Percentiles rank a stretch among this genome's conserved stretches.
These are phyloP conservation scores for Mormyrops boulengeri DNA, from an alignment of 2,797 vertebrate genomes.

Conservation along the genomic window DNA sequence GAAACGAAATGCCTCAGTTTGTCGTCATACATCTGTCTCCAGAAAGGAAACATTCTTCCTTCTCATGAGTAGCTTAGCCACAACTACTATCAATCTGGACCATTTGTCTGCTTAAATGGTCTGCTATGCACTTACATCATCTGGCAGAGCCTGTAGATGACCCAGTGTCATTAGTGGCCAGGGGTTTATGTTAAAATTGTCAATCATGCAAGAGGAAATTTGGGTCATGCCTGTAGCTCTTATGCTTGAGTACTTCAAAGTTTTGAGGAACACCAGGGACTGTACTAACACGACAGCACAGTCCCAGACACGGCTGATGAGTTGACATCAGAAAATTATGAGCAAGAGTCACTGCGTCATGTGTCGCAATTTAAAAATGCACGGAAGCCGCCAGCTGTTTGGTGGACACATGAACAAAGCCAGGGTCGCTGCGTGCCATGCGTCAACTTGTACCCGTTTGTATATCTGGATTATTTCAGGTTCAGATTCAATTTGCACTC, in stretches of 20 bases:
- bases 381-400: not conserved
- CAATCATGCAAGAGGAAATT: not conserved
- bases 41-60: not conserved
- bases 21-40: not conserved
- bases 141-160: not conserved
- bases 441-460: not conserved
- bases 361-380: not conserved
- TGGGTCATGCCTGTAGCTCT: not conserved
- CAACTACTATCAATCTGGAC: not conserved
- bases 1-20: conserved; percentile 1
- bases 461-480: not conserved
- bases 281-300: not conserved
- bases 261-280: not conserved
- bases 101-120: not conserved
- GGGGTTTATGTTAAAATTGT: not conserved
- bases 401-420: not conserved
- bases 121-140: not conserved
- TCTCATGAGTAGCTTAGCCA: not conserved
- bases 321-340: not conserved
- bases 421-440: not conserved
- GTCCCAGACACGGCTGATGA: not conserved
- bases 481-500: conserved; percentile 1
- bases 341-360: not conserved
- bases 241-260: not conserved
- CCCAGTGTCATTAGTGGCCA: not conserved